Percentiles rank a stretch among this genome's conserved stretches.
These are phyloP conservation scores for Narcine bancroftii DNA, from an alignment of 2,113 vertebrate species.

Conservation along the genomic window DNA sequence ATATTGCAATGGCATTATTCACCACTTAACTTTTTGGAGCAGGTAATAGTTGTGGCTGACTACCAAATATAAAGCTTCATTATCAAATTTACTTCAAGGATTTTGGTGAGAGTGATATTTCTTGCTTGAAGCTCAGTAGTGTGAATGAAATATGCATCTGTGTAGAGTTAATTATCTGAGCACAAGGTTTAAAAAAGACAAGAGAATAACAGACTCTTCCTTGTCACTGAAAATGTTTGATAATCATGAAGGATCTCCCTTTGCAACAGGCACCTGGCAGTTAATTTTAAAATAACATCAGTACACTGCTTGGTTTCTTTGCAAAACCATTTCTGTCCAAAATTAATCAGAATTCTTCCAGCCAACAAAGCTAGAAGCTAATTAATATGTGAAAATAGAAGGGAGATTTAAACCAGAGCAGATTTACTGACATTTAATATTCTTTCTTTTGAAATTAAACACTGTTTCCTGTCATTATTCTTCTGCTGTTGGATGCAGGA, in stretches of 20 bases:
- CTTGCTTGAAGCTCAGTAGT: neutral
- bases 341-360: neutral
- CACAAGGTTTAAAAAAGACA: neutral
- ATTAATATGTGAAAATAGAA: neutral
- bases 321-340: neutral
- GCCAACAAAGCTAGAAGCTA: neutral
- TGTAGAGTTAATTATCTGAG: neutral
- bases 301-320: neutral
- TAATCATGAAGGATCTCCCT: neutral
- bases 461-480: neutral
- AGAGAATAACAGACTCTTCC: neutral
- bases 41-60: no score
- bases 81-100: neutral
- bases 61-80: neutral
- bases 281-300: no score
- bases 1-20: no score
- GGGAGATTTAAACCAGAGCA: neutral
- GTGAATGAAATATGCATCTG: neutral
- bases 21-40: no score
- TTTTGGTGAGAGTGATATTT: neutral
- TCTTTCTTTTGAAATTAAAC: neutral
- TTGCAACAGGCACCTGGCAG: neutral
- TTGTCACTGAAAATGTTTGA: neutral
- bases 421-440: neutral
- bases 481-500: constrained; percentile 50